Evolutionary conservation across 1,140 invertebrate genomes (phyloP).

Genomic region (Xylocopa sonorina): DNA sequence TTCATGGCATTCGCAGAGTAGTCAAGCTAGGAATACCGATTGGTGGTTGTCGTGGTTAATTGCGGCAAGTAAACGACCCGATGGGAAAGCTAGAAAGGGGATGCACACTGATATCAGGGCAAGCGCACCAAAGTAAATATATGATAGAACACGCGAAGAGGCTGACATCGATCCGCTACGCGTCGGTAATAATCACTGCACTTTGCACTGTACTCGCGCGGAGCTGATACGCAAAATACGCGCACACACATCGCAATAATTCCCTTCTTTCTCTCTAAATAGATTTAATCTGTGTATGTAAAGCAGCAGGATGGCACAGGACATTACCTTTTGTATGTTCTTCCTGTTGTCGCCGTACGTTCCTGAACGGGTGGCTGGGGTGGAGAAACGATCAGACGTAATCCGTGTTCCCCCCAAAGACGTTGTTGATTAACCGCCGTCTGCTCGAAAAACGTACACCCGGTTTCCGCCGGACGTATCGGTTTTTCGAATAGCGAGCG

Average conservation of each 20-base stretch:
- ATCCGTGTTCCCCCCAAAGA: constrained; percentile 59
- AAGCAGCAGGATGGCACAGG: background rate
- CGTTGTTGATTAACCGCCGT: constrained; percentile 70
- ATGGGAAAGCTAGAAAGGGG: background rate
- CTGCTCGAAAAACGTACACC: constrained; percentile 64
- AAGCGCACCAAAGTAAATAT: constrained; percentile 47
- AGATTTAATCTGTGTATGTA: background rate
- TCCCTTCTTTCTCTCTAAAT: background rate
- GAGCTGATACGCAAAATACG: constrained; percentile 35
- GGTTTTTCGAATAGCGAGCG: constrained; percentile 63
- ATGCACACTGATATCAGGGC: constrained; percentile 17
- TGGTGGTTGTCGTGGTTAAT: background rate
- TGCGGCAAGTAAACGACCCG: constrained; percentile 13
- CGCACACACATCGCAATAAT: background rate
- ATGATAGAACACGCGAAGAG: constrained; percentile 30
- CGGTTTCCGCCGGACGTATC: constrained; percentile 41
- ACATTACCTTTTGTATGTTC: constrained; percentile 52
- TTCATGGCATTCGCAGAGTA: too few species aligned
- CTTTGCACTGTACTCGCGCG: constrained; percentile 64
- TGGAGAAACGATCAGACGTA: constrained; percentile 54
- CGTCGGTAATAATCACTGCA: constrained; percentile 63
- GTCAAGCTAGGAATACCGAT: too few species aligned
- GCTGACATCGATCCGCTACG: constrained; percentile 44
- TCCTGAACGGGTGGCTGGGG: constrained; percentile 63
- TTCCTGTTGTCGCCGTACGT: constrained; percentile 66